Conservation (phyloP, 2,888 invertebrate genomes). For the Unio delphinus region DNA sequence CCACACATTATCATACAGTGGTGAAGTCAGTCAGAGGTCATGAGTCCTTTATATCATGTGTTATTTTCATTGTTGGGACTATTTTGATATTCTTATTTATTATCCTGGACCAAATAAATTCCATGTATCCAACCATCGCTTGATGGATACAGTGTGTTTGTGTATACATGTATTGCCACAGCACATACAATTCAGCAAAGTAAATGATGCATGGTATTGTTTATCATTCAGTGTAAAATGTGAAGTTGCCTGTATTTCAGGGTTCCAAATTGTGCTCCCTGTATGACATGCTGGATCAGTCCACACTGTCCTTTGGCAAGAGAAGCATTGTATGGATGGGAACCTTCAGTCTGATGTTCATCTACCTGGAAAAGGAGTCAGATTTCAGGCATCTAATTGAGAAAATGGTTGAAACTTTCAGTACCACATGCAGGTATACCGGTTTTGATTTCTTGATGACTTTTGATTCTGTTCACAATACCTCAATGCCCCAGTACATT, state of each 20-base stretch:
- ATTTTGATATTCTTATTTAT: too few relatives aligned
- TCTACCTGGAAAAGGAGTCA: slow-evolving; percentile 39
- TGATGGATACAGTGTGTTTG: background rate
- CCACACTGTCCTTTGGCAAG: slow-evolving; percentile 24
- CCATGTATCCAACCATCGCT: too few relatives aligned
- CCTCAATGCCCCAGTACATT: too few relatives aligned
- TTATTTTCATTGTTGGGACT: too few relatives aligned
- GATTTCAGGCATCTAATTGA: slow-evolving; percentile 51
- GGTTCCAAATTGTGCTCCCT: slow-evolving; percentile 55
- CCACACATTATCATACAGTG: too few relatives aligned
- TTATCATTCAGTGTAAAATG: background rate
- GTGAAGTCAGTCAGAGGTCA: too few relatives aligned
- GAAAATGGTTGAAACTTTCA: slow-evolving; percentile 44
- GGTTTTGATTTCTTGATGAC: background rate
- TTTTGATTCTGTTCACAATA: too few relatives aligned
- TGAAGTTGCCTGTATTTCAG: slow-evolving; percentile 29
- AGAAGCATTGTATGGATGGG: slow-evolving; percentile 52
- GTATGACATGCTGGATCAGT: slow-evolving; percentile 52
- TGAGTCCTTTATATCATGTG: too few relatives aligned
- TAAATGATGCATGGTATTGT: background rate
- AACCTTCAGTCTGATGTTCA: slow-evolving; percentile 49
- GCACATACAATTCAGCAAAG: background rate
- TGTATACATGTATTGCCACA: background rate
- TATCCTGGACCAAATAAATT: too few relatives aligned
- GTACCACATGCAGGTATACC: slow-evolving; percentile 42